Percentiles rank a stretch among this genome's conserved stretches.
These are phyloP conservation scores for Temnothorax rugatulus DNA, from an alignment of 2,888 invertebrate genomes.

Conservation along the genomic window DNA sequence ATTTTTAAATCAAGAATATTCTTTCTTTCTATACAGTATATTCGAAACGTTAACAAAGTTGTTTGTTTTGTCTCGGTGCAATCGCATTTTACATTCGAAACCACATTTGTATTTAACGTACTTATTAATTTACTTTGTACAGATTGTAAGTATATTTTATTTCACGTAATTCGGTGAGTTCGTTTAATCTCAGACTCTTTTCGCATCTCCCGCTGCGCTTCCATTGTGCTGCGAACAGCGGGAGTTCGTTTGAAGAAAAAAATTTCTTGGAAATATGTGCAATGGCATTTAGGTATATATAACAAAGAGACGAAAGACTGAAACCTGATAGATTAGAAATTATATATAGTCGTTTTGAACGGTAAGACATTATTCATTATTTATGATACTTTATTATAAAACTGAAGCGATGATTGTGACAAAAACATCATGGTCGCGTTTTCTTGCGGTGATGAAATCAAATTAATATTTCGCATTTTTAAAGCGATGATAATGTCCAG, in stretches of 20 bases:
- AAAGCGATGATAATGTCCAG: neutral
- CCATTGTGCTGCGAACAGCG: neutral
- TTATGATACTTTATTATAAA: conserved; percentile 29
- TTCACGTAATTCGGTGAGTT: neutral
- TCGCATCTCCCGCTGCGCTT: neutral
- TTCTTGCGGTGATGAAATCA: neutral
- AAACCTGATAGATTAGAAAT: neutral
- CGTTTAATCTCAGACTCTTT: neutral
- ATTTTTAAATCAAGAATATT: no score
- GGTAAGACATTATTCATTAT: neutral
- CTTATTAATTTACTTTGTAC: neutral
- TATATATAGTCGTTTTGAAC: neutral
- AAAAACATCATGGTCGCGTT: neutral
- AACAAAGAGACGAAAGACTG: conserved; percentile 7
- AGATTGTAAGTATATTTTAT: neutral
- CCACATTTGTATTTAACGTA: neutral
- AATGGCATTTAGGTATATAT: neutral
- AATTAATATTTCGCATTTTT: neutral
- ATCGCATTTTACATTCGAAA: neutral
- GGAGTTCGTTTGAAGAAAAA: neutral
- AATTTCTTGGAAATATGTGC: neutral
- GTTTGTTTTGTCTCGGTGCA: neutral
- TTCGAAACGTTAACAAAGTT: neutral
- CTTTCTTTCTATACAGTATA: no score
- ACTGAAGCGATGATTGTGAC: neutral